Evolutionary conservation across 2,888 invertebrate species (phyloP).

Genomic region (Hyles lineata): DNA sequence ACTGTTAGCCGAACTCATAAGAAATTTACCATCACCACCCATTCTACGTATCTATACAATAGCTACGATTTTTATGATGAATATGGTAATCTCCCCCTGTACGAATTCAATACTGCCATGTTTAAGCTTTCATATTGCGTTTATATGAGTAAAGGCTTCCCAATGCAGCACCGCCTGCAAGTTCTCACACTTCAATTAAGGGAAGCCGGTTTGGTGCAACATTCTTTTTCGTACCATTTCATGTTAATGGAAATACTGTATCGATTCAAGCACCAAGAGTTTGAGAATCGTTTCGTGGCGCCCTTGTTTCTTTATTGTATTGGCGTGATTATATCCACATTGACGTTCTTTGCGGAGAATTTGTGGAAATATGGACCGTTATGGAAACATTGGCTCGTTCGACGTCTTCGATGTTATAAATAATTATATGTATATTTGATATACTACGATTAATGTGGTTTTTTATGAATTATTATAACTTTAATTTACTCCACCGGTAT

Average conservation of each 20-base stretch:
- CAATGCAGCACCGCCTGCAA: constrained; percentile 16
- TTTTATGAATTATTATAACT: no score
- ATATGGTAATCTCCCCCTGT: neutral
- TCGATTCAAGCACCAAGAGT: neutral
- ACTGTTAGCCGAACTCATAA: constrained; percentile 10
- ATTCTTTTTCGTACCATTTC: neutral
- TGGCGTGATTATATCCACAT: constrained; percentile 11
- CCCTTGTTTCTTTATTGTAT: constrained; percentile 22
- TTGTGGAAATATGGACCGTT: neutral
- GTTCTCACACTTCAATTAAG: neutral
- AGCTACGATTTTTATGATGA: constrained; percentile 16
- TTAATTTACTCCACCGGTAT: no score
- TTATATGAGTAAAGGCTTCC: constrained; percentile 37
- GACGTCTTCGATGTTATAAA: neutral
- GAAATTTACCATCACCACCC: constrained; percentile 5
- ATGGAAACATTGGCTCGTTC: neutral
- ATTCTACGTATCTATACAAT: constrained; percentile 11
- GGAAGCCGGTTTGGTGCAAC: constrained; percentile 9
- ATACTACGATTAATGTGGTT: neutral
- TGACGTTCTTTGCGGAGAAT: constrained; percentile 1
- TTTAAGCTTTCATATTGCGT: constrained; percentile 8
- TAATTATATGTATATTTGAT: neutral
- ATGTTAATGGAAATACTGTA: neutral
- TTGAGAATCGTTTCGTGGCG: neutral
- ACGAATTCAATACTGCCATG: constrained; percentile 7